Evolutionary conservation across 2,797 vertebrate genomes (phyloP).

Genomic region (Melanotaenia pygmaea): DNA sequence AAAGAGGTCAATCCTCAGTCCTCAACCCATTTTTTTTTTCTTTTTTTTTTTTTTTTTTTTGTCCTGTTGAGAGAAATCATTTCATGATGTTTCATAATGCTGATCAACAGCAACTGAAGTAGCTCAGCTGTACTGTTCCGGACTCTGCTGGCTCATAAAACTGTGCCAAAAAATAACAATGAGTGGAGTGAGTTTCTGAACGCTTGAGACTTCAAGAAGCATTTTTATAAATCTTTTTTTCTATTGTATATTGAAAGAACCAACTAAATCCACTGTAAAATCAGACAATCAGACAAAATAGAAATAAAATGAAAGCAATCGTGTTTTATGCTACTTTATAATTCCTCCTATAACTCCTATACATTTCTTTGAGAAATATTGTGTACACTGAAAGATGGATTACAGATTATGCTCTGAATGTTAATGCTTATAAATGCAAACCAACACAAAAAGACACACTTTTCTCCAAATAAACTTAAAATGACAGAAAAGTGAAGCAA

Average conservation of each 20-base stretch:
- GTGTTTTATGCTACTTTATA: too few species aligned
- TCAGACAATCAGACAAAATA: not conserved
- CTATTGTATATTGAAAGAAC: not conserved
- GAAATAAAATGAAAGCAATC: too few species aligned
- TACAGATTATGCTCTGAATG: constrained; percentile 4
- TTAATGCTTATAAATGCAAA: constrained; percentile 1
- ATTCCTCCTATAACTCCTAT: too few species aligned
- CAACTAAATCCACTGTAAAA: not conserved
- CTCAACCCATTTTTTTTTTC: not conserved
- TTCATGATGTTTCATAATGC: constrained; percentile 42
- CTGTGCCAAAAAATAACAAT: constrained; percentile 14
- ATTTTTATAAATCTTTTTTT: too few species aligned
- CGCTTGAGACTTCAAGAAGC: not conserved
- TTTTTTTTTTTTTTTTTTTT: not conserved
- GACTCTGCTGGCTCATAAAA: constrained; percentile 10
- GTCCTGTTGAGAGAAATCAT: constrained; percentile 20
- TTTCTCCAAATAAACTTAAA: not conserved
- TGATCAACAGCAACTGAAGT: constrained; percentile 30
- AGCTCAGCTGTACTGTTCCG: constrained; percentile 17
- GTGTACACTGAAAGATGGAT: not conserved
- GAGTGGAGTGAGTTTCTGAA: not conserved
- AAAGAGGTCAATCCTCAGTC: constrained; percentile 1
- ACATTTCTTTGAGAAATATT: too few species aligned
- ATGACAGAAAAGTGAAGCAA: not conserved
- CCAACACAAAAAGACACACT: not conserved